These are phyloP conservation scores for Chloroclysta siterata DNA, from an alignment of 2,888 invertebrate genomes.

Conservation along the genomic window DNA sequence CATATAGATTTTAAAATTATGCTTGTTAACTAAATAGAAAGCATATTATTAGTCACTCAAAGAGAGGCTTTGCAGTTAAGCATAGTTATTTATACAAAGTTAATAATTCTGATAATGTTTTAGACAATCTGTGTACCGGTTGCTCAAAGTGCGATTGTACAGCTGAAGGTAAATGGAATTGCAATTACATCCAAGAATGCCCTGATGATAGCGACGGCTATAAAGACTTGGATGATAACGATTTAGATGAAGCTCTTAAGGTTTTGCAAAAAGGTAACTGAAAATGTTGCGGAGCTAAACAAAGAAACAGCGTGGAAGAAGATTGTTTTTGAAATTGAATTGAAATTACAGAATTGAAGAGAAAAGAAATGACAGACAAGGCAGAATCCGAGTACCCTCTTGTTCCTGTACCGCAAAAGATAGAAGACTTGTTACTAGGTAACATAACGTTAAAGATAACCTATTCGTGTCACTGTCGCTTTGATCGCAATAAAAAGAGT, in stretches of 20 bases:
- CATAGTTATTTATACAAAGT: not conserved
- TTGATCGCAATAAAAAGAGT: too few relatives aligned
- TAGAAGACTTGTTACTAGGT: constrained; percentile 48
- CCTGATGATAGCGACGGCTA: constrained; percentile 17
- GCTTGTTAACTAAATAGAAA: not conserved
- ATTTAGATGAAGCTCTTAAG: constrained; percentile 48
- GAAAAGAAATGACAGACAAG: constrained; percentile 31
- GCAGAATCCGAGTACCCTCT: constrained; percentile 28
- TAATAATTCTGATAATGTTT: constrained; percentile 16
- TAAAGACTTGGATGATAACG: constrained; percentile 39
- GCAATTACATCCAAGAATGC: constrained; percentile 53
- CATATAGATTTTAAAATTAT: too few relatives aligned
- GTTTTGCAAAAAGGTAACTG: constrained; percentile 48
- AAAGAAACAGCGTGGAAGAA: too few relatives aligned
- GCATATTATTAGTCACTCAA: too few relatives aligned
- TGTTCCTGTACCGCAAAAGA: constrained; percentile 41
- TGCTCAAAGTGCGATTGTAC: constrained; percentile 65
- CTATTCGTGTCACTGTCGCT: too few relatives aligned
- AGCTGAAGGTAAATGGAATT: constrained; percentile 57
- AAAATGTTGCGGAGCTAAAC: too few relatives aligned
- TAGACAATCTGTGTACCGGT: constrained; percentile 67
- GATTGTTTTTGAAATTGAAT: not conserved
- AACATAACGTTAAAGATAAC: constrained; percentile 9
- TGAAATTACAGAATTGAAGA: constrained; percentile 41
- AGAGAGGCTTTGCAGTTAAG: too few relatives aligned